Evolutionary conservation across 2,797 vertebrate genomes (phyloP), one percentile per base, ranked within the genome.

Genomic region (Sebastiscus albofasciatus): DNA sequence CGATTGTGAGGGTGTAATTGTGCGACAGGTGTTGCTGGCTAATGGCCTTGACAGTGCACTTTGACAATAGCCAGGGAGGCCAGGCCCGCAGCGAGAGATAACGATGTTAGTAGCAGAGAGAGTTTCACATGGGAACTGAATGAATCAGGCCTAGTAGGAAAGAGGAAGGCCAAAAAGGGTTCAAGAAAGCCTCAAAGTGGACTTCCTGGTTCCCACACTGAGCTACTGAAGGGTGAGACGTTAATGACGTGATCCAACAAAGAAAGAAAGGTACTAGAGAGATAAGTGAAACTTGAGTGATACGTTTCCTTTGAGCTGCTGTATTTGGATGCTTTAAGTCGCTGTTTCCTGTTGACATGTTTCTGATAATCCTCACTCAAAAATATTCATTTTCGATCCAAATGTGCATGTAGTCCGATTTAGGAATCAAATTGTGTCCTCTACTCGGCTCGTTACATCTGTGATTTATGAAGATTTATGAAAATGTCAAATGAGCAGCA

Each of bases 111-210:
- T 24, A 20, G 58, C 55, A 60, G 77, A 69, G 73, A 62, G 55
- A 80, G 68, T 92, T 94, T 95, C 93, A 93, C 93, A 49, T 93
- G 93, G 93, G 93, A 95, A 95, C 89, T 29, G 34, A 34, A 12
- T 85, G 74, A 89, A 83, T 85, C 75, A 26, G 49, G 55, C 58
- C 3, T 52, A 60, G 79, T 46, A 59, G 79, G 73, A 88, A 90
- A 92, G 83, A 83, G 83, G 84, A 89, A 92, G 85, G 78, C 46
- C 36, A 26, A 26, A 10, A 39, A 76, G 60, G 66, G 77, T 85
- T 86, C 79, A 79, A 72, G 65, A 79, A 80, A 80, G 62, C 33
- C 42, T 84, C 56, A 67, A 49, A 75, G 69, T 18, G 71, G 55
- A 65, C 84, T 93, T 93, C 81, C 92, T 89, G 90, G 76, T 87